phyloP scores from a whole-genome alignment of 2,888 invertebrate genomes.

The Amphipyra tragopoginis region DNA sequence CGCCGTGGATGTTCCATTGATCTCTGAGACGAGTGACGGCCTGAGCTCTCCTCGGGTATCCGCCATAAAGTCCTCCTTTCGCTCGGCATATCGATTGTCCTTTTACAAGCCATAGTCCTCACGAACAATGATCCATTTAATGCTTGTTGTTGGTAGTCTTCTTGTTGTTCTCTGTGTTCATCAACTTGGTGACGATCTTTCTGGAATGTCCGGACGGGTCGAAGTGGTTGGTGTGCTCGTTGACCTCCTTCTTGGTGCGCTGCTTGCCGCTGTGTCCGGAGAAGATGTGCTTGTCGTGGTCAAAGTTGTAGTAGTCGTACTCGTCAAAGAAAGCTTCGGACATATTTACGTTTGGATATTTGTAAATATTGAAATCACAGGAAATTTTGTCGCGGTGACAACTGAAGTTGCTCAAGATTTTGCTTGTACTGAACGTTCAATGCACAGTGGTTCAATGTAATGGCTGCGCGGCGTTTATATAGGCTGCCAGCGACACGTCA shows the following conservation, averaged over 20 bases:
- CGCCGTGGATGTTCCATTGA: slow-evolving; percentile 85
- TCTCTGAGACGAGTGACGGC: slow-evolving; percentile 79
- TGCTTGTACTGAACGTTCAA: slow-evolving; percentile 75
- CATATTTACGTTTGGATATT: slow-evolving; percentile 89
- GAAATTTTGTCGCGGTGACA: slow-evolving; percentile 69
- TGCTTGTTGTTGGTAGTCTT: slow-evolving; percentile 85
- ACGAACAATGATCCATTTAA: slow-evolving; percentile 63
- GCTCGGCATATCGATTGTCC: slow-evolving; percentile 82
- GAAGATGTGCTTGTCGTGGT: slow-evolving; percentile 96
- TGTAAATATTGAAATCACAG: slow-evolving; percentile 65
- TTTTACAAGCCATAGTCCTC: slow-evolving; percentile 81
- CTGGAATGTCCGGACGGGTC: slow-evolving; percentile 98
- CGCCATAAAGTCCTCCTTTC: slow-evolving; percentile 85
- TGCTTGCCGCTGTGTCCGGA: slow-evolving; percentile 97
- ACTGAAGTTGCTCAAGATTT: slow-evolving; percentile 72
- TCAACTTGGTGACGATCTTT: slow-evolving; percentile 96
- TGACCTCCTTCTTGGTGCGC: slow-evolving; percentile 96
- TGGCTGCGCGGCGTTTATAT: slow-evolving; percentile 74
- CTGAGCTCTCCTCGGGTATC: slow-evolving; percentile 81
- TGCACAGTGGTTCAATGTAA: slow-evolving; percentile 58
- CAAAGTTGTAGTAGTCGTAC: slow-evolving; percentile 98
- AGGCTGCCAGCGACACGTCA: slow-evolving; percentile 79
- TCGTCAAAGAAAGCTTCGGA: slow-evolving; percentile 96
- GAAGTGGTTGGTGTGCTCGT: slow-evolving; percentile 96
- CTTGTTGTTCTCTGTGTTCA: slow-evolving; percentile 95